Percentiles rank a stretch among this genome's conserved stretches.
Conservation (phyloP, 1,140 invertebrate species). For the Drosophila prosaltans region DNA sequence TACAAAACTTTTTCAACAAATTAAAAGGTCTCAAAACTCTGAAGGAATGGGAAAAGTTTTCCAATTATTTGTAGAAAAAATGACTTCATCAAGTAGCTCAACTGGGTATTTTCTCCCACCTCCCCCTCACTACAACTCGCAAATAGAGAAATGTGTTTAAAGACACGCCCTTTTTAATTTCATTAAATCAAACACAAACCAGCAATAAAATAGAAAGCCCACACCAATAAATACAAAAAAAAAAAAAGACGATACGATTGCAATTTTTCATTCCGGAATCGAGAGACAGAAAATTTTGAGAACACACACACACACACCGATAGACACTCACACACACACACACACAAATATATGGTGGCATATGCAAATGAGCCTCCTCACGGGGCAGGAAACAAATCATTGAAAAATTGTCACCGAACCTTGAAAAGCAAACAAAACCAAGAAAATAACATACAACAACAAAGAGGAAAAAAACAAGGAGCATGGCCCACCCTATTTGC, state of each 20-base stretch:
- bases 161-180: conserved; percentile 61
- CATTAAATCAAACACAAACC: conserved; percentile 64
- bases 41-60: not conserved
- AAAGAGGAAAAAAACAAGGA: conserved; percentile 23
- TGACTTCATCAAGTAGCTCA: conserved; percentile 1
- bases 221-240: conserved; percentile 37
- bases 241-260: conserved; percentile 59
- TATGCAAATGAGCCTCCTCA: conserved; percentile 73
- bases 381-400: conserved; percentile 76
- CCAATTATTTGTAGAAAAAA: not conserved
- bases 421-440: conserved; percentile 54
- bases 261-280: conserved; percentile 65
- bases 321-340: conserved; percentile 30
- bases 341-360: conserved; percentile 64
- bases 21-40: not conserved
- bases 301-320: conserved; percentile 22
- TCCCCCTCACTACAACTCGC: not conserved
- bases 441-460: conserved; percentile 19
- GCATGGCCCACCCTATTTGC: conserved; percentile 19
- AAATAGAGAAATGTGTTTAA: conserved; percentile 39
- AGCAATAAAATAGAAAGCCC: conserved; percentile 27
- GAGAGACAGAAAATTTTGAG: conserved; percentile 4
- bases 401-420: conserved; percentile 82
- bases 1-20: too few relatives aligned
- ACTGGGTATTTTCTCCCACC: not conserved